A percentile compares a stretch with the other conserved stretches of the same genome.
phyloP scores from a whole-genome alignment of 2,888 invertebrate genomes.

The Argyresthia albistria region DNA sequence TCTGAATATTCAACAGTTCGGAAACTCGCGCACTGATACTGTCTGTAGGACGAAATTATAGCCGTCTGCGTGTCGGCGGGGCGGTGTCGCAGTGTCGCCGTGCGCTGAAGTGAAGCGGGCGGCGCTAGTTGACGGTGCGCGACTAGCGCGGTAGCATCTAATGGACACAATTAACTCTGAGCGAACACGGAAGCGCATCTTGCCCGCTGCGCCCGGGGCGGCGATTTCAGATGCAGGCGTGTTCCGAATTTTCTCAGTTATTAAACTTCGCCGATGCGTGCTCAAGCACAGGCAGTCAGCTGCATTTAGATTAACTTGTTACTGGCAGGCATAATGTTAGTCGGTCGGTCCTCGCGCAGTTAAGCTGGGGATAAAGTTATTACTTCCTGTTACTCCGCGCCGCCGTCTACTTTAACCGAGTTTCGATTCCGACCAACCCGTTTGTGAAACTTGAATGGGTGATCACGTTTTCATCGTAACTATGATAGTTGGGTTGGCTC shows the following conservation, averaged over 20 bases:
- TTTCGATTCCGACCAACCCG: conserved; percentile 57
- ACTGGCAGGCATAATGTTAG: conserved; percentile 69
- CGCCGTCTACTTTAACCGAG: conserved; percentile 60
- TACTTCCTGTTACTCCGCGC: conserved; percentile 63
- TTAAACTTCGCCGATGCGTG: conserved; percentile 62
- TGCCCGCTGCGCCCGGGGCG: conserved; percentile 12
- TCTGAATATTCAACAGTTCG: conserved; percentile 58
- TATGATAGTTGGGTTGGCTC: conserved; percentile 47
- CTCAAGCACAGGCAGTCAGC: conserved; percentile 49
- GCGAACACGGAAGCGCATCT: conserved; percentile 15
- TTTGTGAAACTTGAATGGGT: conserved; percentile 62
- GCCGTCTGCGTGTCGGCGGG: conserved; percentile 1
- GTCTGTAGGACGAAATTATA: conserved; percentile 19
- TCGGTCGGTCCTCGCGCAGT: conserved; percentile 60
- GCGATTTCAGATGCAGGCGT: conserved; percentile 41
- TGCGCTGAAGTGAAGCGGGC: background rate
- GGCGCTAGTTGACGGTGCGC: conserved; percentile 2
- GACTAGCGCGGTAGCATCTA: conserved; percentile 5
- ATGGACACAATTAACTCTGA: conserved; percentile 9
- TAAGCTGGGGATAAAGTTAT: conserved; percentile 65
- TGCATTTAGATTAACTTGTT: conserved; percentile 71
- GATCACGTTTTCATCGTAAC: conserved; percentile 58
- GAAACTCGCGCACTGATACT: conserved; percentile 53
- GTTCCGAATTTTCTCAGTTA: conserved; percentile 54
- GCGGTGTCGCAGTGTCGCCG: too few species aligned